Evolutionary conservation across 2,888 invertebrate genomes (phyloP), one percentile per base, ranked within the genome.

Genomic region (Boloria euphrosyne): DNA sequence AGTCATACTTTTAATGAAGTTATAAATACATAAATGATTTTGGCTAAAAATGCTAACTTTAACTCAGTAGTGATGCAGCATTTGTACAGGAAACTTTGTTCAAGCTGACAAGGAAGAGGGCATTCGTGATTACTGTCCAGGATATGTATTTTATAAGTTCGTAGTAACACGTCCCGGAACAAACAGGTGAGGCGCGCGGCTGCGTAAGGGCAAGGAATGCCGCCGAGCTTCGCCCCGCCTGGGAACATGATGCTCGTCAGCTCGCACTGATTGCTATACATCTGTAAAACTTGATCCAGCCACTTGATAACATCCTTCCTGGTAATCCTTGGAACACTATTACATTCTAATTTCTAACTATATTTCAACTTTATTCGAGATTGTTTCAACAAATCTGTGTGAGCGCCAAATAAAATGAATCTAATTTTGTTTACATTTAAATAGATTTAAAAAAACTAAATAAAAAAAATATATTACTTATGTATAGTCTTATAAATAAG

Each of bases 181-280:
- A 80, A 80, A 80, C 87, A 86, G 87, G 83, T 88, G 87, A 82
- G 74, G 78, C 77, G 74, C 74, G 73, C 73, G 73, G 74, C 87
- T 84, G 77, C 78, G 80, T 87, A 90, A 83, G 90, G 91, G 83
- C 89, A 90, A 86, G 80, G 90, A 89, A 90, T 90, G 87, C 83
- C 79, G 80, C 76, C 74, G 78, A 75, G 78, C 77, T 75, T 74
- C 74, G 73, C 75, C 77, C 72, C 76, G 85, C 87, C 84, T 87
- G 89, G 88, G 89, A 90, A 90, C 87, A 81, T 73, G 75, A 70
- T 73, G 74, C 65, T 64, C 72, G 76, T 66, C 73, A 76, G 72
- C 75, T 67, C 74, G 68, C 71, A 71, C 76, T 74, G 76, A 74
- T 73, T 75, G 75, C 75, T 73, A 68, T 71, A 81, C 80, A 81